phyloP scores from a whole-genome alignment of 1,140 invertebrate genomes.

The Drosophila quadrilineata region DNA sequence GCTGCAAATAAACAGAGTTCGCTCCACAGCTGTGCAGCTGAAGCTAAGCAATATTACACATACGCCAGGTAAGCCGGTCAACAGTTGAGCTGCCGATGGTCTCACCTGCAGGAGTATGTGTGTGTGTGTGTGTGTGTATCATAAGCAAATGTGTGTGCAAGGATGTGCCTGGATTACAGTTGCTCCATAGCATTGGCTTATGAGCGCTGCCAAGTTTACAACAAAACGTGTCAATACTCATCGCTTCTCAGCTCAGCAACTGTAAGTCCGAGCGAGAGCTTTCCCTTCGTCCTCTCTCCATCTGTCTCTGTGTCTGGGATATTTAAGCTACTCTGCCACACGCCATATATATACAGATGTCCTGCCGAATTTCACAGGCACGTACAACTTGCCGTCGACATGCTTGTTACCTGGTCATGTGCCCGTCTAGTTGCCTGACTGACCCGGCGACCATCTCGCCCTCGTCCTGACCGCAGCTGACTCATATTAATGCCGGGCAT shows the following conservation, averaged over 20 bases:
- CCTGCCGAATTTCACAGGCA: conserved; percentile 46
- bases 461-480: conserved; percentile 45
- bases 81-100: conserved; percentile 58
- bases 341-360: conserved; percentile 8
- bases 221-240: conserved; percentile 75
- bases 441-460: neutral
- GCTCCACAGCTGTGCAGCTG: too few relatives aligned
- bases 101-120: conserved; percentile 17
- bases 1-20: conserved; percentile 72
- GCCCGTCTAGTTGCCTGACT: conserved; percentile 9
- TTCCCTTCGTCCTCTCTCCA: too few relatives aligned
- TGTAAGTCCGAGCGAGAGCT: conserved; percentile 34
- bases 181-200: conserved; percentile 67
- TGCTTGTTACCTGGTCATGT: conserved; percentile 66
- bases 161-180: conserved; percentile 67
- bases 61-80: conserved; percentile 60
- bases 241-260: too few relatives aligned
- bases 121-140: conserved; percentile 39
- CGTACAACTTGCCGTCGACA: conserved; percentile 62
- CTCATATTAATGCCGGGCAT: conserved; percentile 63
- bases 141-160: conserved; percentile 72
- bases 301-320: too few relatives aligned
- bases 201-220: conserved; percentile 68
- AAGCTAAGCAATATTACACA: conserved; percentile 44
- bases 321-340: conserved; percentile 55